These are phyloP conservation scores for Acanthis flammea DNA, from an alignment of 2,797 vertebrate genomes.

Conservation along the genomic window DNA sequence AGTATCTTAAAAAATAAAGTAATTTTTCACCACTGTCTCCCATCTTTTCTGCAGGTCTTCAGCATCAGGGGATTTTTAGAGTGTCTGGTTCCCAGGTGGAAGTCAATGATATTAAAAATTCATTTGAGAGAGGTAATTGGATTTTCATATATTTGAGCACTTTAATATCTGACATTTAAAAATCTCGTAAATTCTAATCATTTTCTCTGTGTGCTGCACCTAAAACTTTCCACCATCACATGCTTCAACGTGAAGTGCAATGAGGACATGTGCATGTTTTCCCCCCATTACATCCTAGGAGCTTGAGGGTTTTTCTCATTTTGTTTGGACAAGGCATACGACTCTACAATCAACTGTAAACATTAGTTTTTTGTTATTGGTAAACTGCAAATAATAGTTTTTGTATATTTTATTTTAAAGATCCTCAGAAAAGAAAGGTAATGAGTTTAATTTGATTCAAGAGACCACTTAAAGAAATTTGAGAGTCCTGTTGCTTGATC, in stretches of 20 bases:
- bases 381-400: neutral
- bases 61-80: conserved; percentile 98
- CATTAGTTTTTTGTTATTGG: neutral
- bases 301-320: neutral
- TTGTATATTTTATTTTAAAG: neutral
- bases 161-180: neutral
- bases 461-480: neutral
- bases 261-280: neutral
- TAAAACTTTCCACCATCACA: neutral
- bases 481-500: neutral
- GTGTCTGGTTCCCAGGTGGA: conserved; percentile 97
- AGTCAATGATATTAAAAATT: conserved; percentile 99
- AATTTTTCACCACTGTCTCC: neutral
- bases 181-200: conserved; percentile 4
- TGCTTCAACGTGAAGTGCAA: neutral
- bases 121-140: conserved; percentile 95
- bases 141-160: conserved; percentile 5
- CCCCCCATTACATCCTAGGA: neutral
- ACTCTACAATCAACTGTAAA: neutral
- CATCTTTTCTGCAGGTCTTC: conserved; percentile 83
- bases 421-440: neutral
- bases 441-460: neutral
- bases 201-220: neutral
- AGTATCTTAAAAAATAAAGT: neutral
- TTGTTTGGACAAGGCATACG: neutral